Evolutionary conservation across 2,797 vertebrate species (phyloP).

Genomic region (Psittacula echo): DNA sequence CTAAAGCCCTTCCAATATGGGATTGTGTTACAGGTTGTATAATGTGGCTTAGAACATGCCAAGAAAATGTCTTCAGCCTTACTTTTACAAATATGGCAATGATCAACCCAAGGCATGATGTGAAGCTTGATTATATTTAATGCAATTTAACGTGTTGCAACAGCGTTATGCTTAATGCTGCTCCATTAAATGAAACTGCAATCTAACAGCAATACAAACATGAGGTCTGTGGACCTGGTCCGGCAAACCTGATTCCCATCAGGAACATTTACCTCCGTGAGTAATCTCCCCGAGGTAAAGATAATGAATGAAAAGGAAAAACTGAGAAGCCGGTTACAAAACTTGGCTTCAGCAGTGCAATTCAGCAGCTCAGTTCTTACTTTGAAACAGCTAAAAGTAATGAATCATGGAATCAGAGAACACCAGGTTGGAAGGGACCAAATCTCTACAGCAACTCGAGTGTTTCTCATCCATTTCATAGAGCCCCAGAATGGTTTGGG

Average conservation of each 20-base stretch:
- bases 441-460: fast-evolving
- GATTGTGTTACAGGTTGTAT: neutral
- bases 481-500: neutral
- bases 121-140: neutral
- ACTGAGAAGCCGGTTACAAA: neutral
- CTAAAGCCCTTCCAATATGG: neutral
- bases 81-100: constrained; percentile 36
- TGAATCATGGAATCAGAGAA: neutral
- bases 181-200: neutral
- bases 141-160: constrained; percentile 39
- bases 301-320: neutral
- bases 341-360: neutral
- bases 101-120: constrained; percentile 14
- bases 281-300: neutral
- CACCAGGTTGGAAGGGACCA: neutral
- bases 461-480: neutral
- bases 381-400: fast-evolving
- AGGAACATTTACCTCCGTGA: neutral
- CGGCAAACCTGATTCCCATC: neutral
- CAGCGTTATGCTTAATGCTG: neutral
- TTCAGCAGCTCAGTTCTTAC: neutral
- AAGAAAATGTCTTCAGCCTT: constrained; percentile 44
- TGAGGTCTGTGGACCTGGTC: neutral
- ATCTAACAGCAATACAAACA: neutral
- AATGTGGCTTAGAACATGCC: neutral